Conservation (phyloP, 2,888 invertebrate species). For the Eupithecia vulgata region DNA sequence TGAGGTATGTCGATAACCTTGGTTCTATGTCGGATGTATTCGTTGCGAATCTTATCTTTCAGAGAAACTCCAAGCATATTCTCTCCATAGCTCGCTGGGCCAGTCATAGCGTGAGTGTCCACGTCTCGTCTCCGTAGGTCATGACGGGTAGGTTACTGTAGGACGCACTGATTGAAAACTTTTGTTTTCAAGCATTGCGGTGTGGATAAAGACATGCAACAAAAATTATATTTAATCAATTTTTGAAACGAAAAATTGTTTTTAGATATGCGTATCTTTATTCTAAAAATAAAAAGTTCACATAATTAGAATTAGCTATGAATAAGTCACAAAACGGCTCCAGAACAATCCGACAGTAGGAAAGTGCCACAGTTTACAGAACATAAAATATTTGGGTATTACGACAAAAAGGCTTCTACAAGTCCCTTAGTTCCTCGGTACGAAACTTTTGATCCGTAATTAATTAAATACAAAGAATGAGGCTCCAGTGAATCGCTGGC, state of each 20-base stretch:
- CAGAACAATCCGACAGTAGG: background rate
- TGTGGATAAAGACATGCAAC: no score
- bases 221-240: no score
- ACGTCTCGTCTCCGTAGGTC: no score
- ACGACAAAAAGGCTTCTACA: background rate
- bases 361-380: background rate
- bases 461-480: slow-evolving; percentile 27
- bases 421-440: background rate
- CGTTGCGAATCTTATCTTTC: no score
- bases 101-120: no score
- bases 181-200: no score
- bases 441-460: slow-evolving; percentile 22
- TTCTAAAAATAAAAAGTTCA: background rate
- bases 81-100: no score
- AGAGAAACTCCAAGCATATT: no score
- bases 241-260: background rate
- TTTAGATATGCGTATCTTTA: background rate
- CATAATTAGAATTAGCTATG: background rate
- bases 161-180: no score
- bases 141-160: no score
- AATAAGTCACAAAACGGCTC: background rate
- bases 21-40: no score
- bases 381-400: background rate
- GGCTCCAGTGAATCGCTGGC: slow-evolving; percentile 20
- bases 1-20: no score